These are phyloP conservation scores for Agrochola litura DNA, from an alignment of 2,888 invertebrate species.

Conservation along the genomic window DNA sequence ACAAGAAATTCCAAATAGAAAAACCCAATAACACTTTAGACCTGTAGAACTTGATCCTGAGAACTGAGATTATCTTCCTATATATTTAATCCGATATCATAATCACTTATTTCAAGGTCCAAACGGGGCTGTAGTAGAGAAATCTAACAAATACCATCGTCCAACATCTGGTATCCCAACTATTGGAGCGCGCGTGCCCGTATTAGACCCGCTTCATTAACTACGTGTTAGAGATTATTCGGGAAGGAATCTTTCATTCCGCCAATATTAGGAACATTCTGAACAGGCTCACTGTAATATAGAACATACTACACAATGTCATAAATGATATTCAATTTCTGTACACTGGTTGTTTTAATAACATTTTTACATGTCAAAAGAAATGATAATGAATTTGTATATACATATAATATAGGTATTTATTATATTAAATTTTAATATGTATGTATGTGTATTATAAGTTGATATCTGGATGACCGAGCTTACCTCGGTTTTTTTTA, in stretches of 20 bases:
- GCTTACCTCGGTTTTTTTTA: too few species aligned
- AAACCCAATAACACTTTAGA: too few species aligned
- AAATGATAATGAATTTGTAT: not conserved
- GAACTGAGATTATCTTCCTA: not conserved
- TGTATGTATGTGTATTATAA: too few species aligned
- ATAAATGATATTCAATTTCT: not conserved
- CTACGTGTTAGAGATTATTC: constrained; percentile 39
- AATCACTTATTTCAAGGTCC: too few species aligned
- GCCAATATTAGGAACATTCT: constrained; percentile 21
- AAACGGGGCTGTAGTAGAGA: not conserved
- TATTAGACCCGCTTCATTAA: constrained; percentile 28
- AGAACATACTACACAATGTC: not conserved
- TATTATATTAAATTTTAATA: too few species aligned
- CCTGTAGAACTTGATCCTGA: too few species aligned
- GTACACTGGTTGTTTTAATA: not conserved
- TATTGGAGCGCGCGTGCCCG: constrained; percentile 32
- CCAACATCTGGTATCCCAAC: constrained; percentile 21
- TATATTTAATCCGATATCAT: not conserved
- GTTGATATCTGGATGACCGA: too few species aligned
- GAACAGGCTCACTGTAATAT: not conserved
- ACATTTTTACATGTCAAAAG: not conserved
- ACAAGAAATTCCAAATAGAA: too few species aligned
- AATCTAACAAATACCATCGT: constrained; percentile 25
- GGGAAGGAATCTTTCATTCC: constrained; percentile 22
- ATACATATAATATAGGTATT: too few species aligned